These are phyloP conservation scores for Dendrocopos noguchii DNA, from an alignment of 2,113 vertebrate genomes.

Conservation along the genomic window DNA sequence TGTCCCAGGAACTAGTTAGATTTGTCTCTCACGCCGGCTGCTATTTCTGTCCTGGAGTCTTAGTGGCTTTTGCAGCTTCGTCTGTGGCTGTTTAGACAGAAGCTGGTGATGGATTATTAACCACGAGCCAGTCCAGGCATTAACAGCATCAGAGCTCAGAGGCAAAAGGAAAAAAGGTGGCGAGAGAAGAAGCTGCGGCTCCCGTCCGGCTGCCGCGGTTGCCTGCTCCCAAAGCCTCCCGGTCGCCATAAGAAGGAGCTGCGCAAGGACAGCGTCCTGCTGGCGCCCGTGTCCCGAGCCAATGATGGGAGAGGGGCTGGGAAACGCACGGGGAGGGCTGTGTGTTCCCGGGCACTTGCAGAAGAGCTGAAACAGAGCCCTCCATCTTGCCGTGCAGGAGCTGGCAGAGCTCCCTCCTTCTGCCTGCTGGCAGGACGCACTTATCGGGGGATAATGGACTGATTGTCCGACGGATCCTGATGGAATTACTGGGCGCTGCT, in stretches of 20 bases:
- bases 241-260: background rate
- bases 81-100: constrained; percentile 1
- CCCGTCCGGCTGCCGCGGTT: background rate
- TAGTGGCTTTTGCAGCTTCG: background rate
- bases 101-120: constrained; percentile 7
- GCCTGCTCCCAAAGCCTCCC: background rate
- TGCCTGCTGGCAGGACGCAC: constrained; percentile 35
- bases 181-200: background rate
- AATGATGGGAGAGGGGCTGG: background rate
- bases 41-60: constrained; percentile 3
- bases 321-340: background rate
- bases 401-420: constrained; percentile 28
- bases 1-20: background rate
- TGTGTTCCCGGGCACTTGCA: background rate
- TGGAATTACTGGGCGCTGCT: constrained; percentile 53
- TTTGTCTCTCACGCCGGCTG: background rate
- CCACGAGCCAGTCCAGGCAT: background rate
- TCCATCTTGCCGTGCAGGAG: constrained; percentile 49
- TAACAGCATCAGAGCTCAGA: background rate
- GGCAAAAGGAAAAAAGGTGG: background rate
- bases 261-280: background rate
- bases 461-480: constrained; percentile 52
- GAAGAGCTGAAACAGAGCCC: constrained; percentile 17
- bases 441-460: constrained; percentile 47
- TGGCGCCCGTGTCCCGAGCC: background rate